A percentile compares a stretch with the other conserved stretches of the same genome.
phyloP scores from a whole-genome alignment of 2,113 vertebrate genomes.

The Emberiza fucata region DNA sequence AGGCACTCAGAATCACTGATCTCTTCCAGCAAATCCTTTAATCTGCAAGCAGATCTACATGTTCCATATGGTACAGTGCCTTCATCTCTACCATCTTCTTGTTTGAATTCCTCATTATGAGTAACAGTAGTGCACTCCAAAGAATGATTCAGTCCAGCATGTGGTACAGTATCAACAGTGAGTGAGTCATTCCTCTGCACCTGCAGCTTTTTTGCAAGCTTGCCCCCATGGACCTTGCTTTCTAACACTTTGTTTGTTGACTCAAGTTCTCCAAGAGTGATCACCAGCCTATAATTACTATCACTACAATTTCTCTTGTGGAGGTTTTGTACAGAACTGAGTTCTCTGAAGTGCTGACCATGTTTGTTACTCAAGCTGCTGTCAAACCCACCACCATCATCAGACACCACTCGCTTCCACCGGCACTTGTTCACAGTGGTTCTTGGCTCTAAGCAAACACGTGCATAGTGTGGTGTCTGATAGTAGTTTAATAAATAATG shows the following conservation, averaged over 20 bases:
- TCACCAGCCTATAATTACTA: background rate
- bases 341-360: background rate
- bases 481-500: constrained; percentile 79
- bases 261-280: background rate
- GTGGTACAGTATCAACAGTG: background rate
- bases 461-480: constrained; percentile 62
- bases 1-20: constrained; percentile 72
- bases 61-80: background rate
- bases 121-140: constrained; percentile 4
- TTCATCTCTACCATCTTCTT: background rate
- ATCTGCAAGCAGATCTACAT: background rate
- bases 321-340: constrained; percentile 17
- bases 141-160: background rate
- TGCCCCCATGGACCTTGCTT: background rate
- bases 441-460: constrained; percentile 58
- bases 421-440: background rate
- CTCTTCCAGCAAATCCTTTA: constrained; percentile 71
- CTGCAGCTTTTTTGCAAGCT: constrained; percentile 2
- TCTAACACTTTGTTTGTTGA: background rate
- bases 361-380: constrained; percentile 49
- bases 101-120: background rate
- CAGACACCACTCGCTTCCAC: constrained; percentile 72
- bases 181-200: constrained; percentile 1
- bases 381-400: constrained; percentile 54
- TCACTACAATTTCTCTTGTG: background rate